Evolutionary conservation across 2,113 vertebrate species (phyloP).

Genomic region (Saccopteryx leptura): DNA sequence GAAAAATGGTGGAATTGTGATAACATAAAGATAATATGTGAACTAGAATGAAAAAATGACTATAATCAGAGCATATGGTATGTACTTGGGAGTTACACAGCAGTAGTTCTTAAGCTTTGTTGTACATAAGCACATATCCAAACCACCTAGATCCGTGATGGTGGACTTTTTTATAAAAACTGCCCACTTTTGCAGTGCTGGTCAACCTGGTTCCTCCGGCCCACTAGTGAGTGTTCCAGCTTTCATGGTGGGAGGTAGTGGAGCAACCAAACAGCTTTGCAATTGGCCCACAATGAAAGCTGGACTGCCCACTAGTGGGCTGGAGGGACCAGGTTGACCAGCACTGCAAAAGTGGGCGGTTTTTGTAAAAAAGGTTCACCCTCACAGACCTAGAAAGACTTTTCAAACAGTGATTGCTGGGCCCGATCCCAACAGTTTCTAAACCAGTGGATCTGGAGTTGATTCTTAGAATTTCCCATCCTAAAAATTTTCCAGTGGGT

Average conservation of each 20-base stretch:
- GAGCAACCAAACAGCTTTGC: too few species aligned
- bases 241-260: too few species aligned
- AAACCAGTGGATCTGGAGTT: background rate
- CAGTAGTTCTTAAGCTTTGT: background rate
- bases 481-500: background rate
- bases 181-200: too few species aligned
- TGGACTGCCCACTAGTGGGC: too few species aligned
- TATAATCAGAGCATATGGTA: background rate
- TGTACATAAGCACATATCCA: background rate
- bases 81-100: background rate
- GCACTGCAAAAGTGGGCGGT: too few species aligned
- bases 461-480: background rate
- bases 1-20: background rate
- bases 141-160: background rate
- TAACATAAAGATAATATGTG: background rate
- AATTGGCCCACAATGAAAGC: too few species aligned
- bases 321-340: too few species aligned
- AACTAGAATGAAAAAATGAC: background rate
- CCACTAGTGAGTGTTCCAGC: too few species aligned
- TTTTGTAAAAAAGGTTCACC: too few species aligned
- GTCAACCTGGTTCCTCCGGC: too few species aligned
- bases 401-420: background rate
- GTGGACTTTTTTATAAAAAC: too few species aligned
- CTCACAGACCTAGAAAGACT: background rate
- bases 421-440: background rate